Evolutionary conservation across 2,113 vertebrate species (phyloP), one percentile per base, ranked within the genome.

Genomic region (Pogona vitticeps): DNA sequence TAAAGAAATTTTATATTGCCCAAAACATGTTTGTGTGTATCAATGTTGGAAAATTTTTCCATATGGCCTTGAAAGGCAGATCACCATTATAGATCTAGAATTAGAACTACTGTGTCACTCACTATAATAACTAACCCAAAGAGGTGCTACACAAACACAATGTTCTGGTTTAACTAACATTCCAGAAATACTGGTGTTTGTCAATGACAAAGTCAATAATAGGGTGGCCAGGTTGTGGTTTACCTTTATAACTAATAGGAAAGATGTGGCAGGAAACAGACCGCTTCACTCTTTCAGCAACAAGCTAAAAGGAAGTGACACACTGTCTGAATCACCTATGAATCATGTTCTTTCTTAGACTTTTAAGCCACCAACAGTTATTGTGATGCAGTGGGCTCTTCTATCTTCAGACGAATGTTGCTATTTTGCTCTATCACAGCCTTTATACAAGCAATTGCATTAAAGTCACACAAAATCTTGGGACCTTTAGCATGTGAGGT

Each of bases 191-290:
- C n/a, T 80, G n/a, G 9, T 6, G 46, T 88, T 90, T 88, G 86
- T 40, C 59, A 80, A 40, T 38, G 33, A 26, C 10, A 70, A 88
- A 58, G 28, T 76, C 0, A 61, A 72, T 75, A 89, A 87, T 93
- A 93, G 92, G 94, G 82, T 86, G 86, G 86, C 82, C 91, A 72
- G 90, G 76, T 52, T 96, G 95, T 82, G 95, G 93, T 88, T 96
- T 90, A 72, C 85, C 73, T 56, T 83, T 94, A 88, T 91, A 94
- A 94, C 94, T 92, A 88, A 93, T 90, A 94, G 89, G 0, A 1
- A 12, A 76, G 80, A 86, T 94, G 94, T 85, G 95, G 94, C 92
- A 96, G 96, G 95, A 97, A 96, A 94, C 94, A 91, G 86, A 91
- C 93, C 93, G 89, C 87, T 75, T 85, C 76, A 95, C 95, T 96